A percentile compares a stretch with the other conserved stretches of the same genome.
Evolutionary conservation across 2,797 vertebrate genomes (phyloP).

Genomic region (Octomys mimax): DNA sequence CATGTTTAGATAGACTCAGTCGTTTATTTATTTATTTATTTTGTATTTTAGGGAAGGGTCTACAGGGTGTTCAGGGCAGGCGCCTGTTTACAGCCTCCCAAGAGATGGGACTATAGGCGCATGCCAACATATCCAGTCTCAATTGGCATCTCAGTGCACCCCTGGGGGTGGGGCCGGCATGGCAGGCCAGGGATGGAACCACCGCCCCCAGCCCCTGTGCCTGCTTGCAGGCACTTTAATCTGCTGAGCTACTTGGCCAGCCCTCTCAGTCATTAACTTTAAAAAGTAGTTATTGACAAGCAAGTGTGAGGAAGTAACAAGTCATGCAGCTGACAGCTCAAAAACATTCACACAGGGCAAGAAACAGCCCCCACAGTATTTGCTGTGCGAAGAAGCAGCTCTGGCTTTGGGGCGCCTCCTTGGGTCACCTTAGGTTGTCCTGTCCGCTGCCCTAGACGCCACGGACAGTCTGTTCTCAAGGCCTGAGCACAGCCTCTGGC

Average conservation of each 20-base stretch:
- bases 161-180: no score
- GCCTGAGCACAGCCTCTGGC: not conserved
- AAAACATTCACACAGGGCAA: not conserved
- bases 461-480: not conserved
- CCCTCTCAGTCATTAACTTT: not conserved
- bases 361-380: not conserved
- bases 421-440: not conserved
- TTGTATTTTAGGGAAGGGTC: no score
- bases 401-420: not conserved
- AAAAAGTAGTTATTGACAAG: not conserved
- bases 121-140: no score
- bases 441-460: not conserved
- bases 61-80: no score
- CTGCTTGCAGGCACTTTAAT: no score
- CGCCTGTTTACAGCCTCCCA: no score
- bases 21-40: not conserved
- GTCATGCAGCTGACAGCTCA: constrained; percentile 8
- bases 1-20: not conserved
- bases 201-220: no score
- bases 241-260: no score
- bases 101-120: no score
- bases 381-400: not conserved
- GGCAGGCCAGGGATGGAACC: no score
- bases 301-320: not conserved
- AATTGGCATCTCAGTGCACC: no score